Percentiles rank a stretch among this genome's conserved stretches.
phyloP scores from a whole-genome alignment of 2,797 vertebrate species.

The Sternarchorhynchus goeldii region DNA sequence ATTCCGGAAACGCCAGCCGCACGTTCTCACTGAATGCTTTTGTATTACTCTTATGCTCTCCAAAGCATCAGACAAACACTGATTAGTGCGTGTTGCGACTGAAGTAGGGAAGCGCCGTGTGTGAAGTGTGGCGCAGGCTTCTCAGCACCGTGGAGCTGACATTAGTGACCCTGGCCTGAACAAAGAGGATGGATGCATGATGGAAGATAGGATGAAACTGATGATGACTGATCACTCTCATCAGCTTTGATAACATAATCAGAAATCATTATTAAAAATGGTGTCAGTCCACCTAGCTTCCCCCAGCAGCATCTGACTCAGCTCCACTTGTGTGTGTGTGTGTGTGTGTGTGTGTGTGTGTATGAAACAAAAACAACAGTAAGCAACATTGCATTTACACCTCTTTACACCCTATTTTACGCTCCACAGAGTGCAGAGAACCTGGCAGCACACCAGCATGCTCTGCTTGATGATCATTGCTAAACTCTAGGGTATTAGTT shows the following conservation, averaged over 20 bases:
- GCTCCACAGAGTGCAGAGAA: slow-evolving; percentile 56
- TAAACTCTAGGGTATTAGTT: slow-evolving; percentile 71
- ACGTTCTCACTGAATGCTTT: slow-evolving; percentile 28
- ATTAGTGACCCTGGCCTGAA: background rate
- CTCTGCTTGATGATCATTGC: slow-evolving; percentile 72
- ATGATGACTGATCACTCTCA: too few relatives aligned
- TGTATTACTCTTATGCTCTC: slow-evolving; percentile 22
- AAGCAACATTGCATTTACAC: slow-evolving; percentile 74
- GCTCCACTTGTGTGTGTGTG: slow-evolving; percentile 33
- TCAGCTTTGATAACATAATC: background rate
- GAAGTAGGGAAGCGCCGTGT: background rate
- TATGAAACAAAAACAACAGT: slow-evolving; percentile 61
- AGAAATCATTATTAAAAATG: background rate
- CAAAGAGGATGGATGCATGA: too few relatives aligned
- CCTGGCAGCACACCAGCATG: slow-evolving; percentile 57
- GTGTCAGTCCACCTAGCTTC: background rate
- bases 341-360: slow-evolving; percentile 30
- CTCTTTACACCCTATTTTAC: slow-evolving; percentile 66
- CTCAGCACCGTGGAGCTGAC: background rate
- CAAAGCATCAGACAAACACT: slow-evolving; percentile 13
- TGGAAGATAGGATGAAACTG: too few relatives aligned
- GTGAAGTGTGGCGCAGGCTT: background rate
- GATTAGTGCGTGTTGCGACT: slow-evolving; percentile 8
- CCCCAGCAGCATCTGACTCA: background rate
- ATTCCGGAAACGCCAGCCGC: slow-evolving; percentile 66